A percentile compares a stretch with the other conserved stretches of the same genome.
Evolutionary conservation across 2,113 vertebrate species (phyloP).

Genomic region (Limanda limanda): DNA sequence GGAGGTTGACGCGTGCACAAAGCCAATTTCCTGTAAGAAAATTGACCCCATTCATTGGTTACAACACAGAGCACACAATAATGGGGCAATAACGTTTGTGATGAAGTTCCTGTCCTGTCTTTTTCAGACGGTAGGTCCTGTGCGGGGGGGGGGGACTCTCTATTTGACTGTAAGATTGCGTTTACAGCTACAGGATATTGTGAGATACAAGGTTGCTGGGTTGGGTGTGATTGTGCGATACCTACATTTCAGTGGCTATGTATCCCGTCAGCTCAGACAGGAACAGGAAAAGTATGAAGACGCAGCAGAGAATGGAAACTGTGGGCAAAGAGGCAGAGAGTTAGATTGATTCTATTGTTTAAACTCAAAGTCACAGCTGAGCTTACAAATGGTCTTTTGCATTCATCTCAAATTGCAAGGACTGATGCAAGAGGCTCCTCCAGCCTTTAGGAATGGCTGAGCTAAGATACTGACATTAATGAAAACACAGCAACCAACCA

Average conservation of each 20-base stretch:
- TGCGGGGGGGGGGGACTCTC: neutral
- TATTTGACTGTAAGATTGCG: neutral
- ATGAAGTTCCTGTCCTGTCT: conserved; percentile 33
- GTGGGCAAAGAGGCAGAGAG: conserved; percentile 68
- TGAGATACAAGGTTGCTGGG: neutral
- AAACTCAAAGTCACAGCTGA: conserved; percentile 3
- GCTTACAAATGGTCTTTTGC: neutral
- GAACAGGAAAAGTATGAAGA: conserved; percentile 99
- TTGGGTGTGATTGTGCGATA: conserved; percentile 50
- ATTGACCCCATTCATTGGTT: conserved; percentile 45
- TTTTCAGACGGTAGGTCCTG: conserved; percentile 4
- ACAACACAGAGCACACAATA: conserved; percentile 43
- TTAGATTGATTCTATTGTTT: conserved; percentile 29
- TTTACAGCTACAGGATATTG: conserved; percentile 37
- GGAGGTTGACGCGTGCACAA: conserved; percentile 63
- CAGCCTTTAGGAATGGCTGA: conserved; percentile 47
- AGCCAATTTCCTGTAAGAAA: conserved; percentile 70
- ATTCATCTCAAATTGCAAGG: conserved; percentile 29
- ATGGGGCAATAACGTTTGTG: conserved; percentile 32
- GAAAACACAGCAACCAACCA: conserved; percentile 52
- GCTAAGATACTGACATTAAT: conserved; percentile 58
- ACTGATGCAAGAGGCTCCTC: conserved; percentile 37
- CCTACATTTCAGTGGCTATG: conserved; percentile 99
- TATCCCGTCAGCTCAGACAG: conserved; percentile 98
- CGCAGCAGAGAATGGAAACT: conserved; percentile 98